Conservation (phyloP, 2,797 vertebrate species). For the Protosalanx chinensis region DNA sequence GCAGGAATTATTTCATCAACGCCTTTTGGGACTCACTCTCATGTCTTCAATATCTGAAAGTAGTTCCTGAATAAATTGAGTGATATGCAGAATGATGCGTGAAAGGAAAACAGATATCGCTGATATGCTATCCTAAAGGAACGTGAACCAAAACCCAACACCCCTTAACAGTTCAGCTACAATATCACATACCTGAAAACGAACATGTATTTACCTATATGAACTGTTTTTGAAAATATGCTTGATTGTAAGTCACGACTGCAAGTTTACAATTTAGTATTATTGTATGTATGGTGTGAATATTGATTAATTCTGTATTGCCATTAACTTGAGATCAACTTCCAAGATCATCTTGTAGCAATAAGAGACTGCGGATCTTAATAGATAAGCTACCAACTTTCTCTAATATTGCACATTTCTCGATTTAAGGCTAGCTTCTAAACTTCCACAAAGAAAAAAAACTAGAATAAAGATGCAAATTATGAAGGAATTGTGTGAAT, state of each 20-base stretch:
- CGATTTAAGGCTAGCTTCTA: slow-evolving; percentile 17
- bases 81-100: slow-evolving; percentile 56
- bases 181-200: slow-evolving; percentile 47
- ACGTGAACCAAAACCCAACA: slow-evolving; percentile 51
- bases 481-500: slow-evolving; percentile 9
- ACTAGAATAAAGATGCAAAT: slow-evolving; percentile 61
- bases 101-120: slow-evolving; percentile 36
- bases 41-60: slow-evolving; percentile 40
- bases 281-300: slow-evolving; percentile 35
- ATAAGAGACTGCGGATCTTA: slow-evolving; percentile 42
- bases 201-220: slow-evolving; percentile 47
- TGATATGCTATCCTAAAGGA: slow-evolving; percentile 57
- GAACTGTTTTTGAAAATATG: slow-evolving; percentile 46
- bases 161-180: slow-evolving; percentile 53
- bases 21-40: slow-evolving; percentile 49
- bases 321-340: slow-evolving; percentile 27
- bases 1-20: slow-evolving; percentile 50
- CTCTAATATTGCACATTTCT: slow-evolving; percentile 52
- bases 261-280: slow-evolving; percentile 49
- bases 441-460: slow-evolving; percentile 38
- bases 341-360: slow-evolving; percentile 11
- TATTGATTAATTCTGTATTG: slow-evolving; percentile 26
- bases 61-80: slow-evolving; percentile 26
- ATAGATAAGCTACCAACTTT: slow-evolving; percentile 52
- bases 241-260: slow-evolving; percentile 36